Conservation (phyloP, 2,113 vertebrate species). For the Orientallactaga bullata region DNA sequence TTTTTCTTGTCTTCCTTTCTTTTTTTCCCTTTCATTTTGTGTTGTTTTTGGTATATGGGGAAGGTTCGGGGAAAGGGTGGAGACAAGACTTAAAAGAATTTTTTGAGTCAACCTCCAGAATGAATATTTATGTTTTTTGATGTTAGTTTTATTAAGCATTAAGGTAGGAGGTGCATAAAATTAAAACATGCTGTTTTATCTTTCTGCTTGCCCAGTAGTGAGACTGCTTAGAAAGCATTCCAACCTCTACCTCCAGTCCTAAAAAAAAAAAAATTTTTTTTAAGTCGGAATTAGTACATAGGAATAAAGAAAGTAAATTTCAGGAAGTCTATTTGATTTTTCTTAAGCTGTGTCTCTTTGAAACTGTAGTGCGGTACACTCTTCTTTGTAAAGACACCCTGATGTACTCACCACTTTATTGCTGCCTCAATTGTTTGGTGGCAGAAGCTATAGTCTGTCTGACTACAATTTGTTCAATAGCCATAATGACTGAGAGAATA, state of each 20-base stretch:
- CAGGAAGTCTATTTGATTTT: constrained; percentile 9
- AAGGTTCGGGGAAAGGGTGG: neutral
- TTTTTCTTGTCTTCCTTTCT: neutral
- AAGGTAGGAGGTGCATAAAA: neutral
- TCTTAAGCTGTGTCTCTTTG: constrained; percentile 2
- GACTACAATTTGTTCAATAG: neutral
- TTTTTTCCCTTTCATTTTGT: neutral
- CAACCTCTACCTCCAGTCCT: neutral
- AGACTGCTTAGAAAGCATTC: neutral
- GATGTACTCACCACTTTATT: neutral
- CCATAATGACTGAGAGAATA: neutral
- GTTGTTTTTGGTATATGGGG: neutral
- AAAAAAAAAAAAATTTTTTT: too few relatives aligned
- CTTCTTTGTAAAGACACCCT: neutral
- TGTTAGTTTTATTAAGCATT: constrained; percentile 22
- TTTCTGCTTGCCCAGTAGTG: neutral
- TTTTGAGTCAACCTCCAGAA: constrained; percentile 13
- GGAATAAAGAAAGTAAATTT: neutral
- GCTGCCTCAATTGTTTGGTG: neutral
- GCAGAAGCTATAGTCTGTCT: neutral
- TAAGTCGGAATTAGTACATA: neutral
- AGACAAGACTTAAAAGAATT: constrained; percentile 28
- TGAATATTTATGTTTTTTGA: constrained; percentile 54
- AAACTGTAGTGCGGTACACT: neutral
- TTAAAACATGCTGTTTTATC: neutral